Percentiles rank a stretch among this genome's conserved stretches.
Evolutionary conservation across 2,888 invertebrate species (phyloP).

Genomic region (Drosophila robusta): DNA sequence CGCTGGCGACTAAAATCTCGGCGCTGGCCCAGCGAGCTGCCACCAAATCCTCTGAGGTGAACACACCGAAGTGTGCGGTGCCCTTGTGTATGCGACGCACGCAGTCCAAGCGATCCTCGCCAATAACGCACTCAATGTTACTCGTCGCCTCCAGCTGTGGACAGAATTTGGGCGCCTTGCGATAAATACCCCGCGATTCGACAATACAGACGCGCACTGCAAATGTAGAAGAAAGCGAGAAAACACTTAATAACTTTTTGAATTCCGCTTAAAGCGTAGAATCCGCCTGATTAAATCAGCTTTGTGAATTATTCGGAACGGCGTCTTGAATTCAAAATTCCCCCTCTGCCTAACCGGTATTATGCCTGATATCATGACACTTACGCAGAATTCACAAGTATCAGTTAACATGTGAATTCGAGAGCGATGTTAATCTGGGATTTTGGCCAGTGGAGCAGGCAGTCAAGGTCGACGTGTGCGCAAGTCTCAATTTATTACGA

Average conservation of each 20-base stretch:
- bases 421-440: slow-evolving; percentile 9
- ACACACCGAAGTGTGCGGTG: slow-evolving; percentile 93
- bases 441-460: slow-evolving; percentile 53
- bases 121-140: slow-evolving; percentile 90
- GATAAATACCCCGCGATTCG: slow-evolving; percentile 88
- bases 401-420: slow-evolving; percentile 8
- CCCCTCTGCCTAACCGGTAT: slow-evolving; percentile 54
- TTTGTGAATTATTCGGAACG: slow-evolving; percentile 19
- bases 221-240: neutral
- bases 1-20: slow-evolving; percentile 90
- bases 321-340: slow-evolving; percentile 34
- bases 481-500: slow-evolving; percentile 24
- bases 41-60: slow-evolving; percentile 94
- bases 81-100: slow-evolving; percentile 91
- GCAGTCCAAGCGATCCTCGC: slow-evolving; percentile 92
- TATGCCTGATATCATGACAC: slow-evolving; percentile 32
- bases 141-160: slow-evolving; percentile 87
- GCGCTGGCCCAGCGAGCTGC: slow-evolving; percentile 89
- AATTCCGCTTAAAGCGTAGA: slow-evolving; percentile 9
- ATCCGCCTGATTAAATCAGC: slow-evolving; percentile 2
- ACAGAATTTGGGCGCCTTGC: slow-evolving; percentile 88
- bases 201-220: slow-evolving; percentile 90
- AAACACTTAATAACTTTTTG: slow-evolving; percentile 10
- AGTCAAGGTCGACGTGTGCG: slow-evolving; percentile 49
- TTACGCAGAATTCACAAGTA: slow-evolving; percentile 61